Evolutionary conservation across 1,140 invertebrate genomes (phyloP), one percentile per base, ranked within the genome.

Genomic region (Orussus abietinus): DNA sequence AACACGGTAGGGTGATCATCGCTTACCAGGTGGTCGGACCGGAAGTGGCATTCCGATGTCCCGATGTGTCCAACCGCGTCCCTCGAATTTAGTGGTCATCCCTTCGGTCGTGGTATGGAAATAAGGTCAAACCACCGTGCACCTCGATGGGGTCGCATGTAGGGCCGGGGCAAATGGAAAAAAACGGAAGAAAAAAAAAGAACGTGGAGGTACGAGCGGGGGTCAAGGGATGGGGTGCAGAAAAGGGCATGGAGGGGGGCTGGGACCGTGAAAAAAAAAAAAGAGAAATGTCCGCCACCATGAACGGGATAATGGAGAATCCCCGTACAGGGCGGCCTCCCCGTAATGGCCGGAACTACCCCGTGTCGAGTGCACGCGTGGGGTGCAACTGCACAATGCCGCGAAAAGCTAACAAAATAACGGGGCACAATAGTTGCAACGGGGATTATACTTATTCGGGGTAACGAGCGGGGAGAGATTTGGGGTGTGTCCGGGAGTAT

Each of bases 31-130:
- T 62, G 57, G 52, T 45, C 29, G 39, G 22, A 46, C 62, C 64
- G 64, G 64, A 66, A 66, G 57, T 55, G 42, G 49, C 51, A 64
- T 64, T 60, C 54, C 53, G 51, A 53, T 60, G 49, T 59, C 54
- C 45, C 50, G 40, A 41, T 34, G 35, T 17, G 2, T n/a, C 22
- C 18, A 5, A 7, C 14, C n/a, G 22, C 28, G 17, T 41, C 28
- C 5, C 7, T 4, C 25, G 28, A 12, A 38, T 17, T 25, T 35
- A 19, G 21, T 26, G 21, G 13, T 15, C 29, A 39, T 49, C 32
- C 46, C 36, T 35, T 25, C 3, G 30, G 35, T 45, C 48, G 48
- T 39, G 44, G 20, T 57, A 63, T 66, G 62, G 56, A 63, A 66
- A 66, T 63, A 56, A 63, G 60, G 48, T 64, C 44, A 55, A 59